A percentile compares a stretch with the other conserved stretches of the same genome.
Conservation (phyloP, 2,888 invertebrate genomes). For the Galerucella nymphaeae region DNA sequence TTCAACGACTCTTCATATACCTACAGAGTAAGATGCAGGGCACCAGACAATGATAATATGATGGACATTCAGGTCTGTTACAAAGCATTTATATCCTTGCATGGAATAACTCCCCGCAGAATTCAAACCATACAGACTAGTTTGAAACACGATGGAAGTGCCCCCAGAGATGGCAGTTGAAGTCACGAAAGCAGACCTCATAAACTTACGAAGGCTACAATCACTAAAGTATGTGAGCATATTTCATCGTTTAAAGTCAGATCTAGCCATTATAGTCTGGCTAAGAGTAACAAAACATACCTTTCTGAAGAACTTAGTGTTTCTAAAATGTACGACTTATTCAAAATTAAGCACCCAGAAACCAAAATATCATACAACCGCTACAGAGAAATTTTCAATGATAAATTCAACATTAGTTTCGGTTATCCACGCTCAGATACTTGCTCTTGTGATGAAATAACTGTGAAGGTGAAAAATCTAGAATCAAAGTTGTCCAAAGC, state of each 20-base stretch:
- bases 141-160: constrained; percentile 25
- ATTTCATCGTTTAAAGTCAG: constrained; percentile 38
- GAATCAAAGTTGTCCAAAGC: constrained; percentile 9
- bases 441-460: constrained; percentile 33
- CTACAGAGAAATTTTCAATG: constrained; percentile 48
- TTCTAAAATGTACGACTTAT: constrained; percentile 40
- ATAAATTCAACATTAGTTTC: constrained; percentile 50
- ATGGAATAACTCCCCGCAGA: constrained; percentile 31
- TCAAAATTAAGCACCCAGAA: constrained; percentile 35
- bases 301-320: constrained; percentile 40
- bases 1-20: constrained; percentile 29
- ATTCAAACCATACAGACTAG: constrained; percentile 30
- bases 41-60: constrained; percentile 25
- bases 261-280: constrained; percentile 37
- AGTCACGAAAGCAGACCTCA: constrained; percentile 33
- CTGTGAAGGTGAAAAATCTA: constrained; percentile 12
- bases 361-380: constrained; percentile 44
- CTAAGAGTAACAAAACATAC: constrained; percentile 34
- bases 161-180: constrained; percentile 31
- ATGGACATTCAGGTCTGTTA: constrained; percentile 39
- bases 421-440: constrained; percentile 53
- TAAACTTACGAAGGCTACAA: constrained; percentile 30
- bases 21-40: constrained; percentile 24
- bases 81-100: constrained; percentile 39
- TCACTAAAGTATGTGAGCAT: constrained; percentile 32